A percentile compares a stretch with the other conserved stretches of the same genome.
Evolutionary conservation across 2,888 invertebrate species (phyloP).

Genomic region (Myopa testacea): DNA sequence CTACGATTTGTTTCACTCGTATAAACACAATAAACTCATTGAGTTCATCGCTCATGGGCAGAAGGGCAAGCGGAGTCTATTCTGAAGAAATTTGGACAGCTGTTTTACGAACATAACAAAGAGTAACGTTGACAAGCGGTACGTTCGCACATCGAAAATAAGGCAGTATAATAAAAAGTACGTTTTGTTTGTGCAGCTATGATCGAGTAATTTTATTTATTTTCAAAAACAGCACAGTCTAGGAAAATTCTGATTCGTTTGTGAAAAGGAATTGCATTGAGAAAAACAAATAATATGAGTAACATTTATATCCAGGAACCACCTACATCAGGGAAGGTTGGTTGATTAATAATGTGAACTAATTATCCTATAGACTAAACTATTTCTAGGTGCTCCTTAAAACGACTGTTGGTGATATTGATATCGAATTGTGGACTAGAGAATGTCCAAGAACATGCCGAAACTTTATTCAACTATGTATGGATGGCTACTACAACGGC

Average conservation of each 20-base stretch:
- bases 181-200: too few relatives aligned
- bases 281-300: conserved; percentile 77
- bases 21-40: too few relatives aligned
- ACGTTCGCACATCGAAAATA: too few relatives aligned
- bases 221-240: not conserved
- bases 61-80: too few relatives aligned
- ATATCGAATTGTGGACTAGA: conserved; percentile 97
- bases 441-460: conserved; percentile 94
- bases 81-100: too few relatives aligned
- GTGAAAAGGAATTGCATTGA: too few relatives aligned
- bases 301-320: conserved; percentile 98
- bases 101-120: too few relatives aligned
- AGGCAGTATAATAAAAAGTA: too few relatives aligned
- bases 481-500: conserved; percentile 95
- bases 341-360: conserved; percentile 28
- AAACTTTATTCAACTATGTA: conserved; percentile 89
- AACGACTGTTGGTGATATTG: conserved; percentile 96
- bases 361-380: not conserved
- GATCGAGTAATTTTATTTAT: too few relatives aligned
- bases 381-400: conserved; percentile 82
- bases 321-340: conserved; percentile 93
- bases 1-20: too few relatives aligned
- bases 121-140: too few relatives aligned
- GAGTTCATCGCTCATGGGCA: too few relatives aligned
- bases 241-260: not conserved